Base-by-base conservation (phyloP, 2,888 invertebrate genomes). In the Agrochola macilenta region DNA sequence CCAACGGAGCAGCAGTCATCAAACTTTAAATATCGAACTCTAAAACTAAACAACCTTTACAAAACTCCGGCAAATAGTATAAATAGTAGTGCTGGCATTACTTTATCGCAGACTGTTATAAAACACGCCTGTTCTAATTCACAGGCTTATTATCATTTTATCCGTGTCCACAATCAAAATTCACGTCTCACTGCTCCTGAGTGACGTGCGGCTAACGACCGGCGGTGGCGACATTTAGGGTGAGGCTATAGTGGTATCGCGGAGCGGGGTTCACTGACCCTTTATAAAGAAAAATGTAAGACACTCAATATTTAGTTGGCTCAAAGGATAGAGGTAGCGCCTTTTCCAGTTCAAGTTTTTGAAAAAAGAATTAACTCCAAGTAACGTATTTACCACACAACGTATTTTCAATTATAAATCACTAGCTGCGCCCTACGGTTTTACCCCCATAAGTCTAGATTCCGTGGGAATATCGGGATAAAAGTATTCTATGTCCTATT, bases 121-220 rank as follows among this genome's bases (percentile, higher is more conserved):
- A 79, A 85, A 70, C 20, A 57, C 63, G 77, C n/a, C 70, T 75
- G 86, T 74, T 81, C 88, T 88, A 87, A 87, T 81, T 85, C 78
- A 81, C 78, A 78, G 64, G 82, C 78, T 79, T 83, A 87, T 86
- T 86, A 88, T 84, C 84, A 89, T 87, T 88, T 89, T 87, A 87
- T 87, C 82, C 84, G 72, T 82, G 89, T 83, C 83, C 82, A 84
- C 85, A 89, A 89, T 90, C 90, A 89, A 87, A 90, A 89, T 90
- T 90, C 88, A 88, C 90, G 90, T 86, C 81, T 86, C 86, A 86
- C 84, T 89, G 83, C 79, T 58, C 76, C 58, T 89, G 89, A 89
- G 76, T 90, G 89, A 89, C 89, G 76, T 81, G 69, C 63, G 79
- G 87, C 81, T 91, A 90, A 90, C 88, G 89, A 89, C 87, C 87